Evolutionary conservation across 1,140 invertebrate species (phyloP), one percentile per base, ranked within the genome.

Genomic region (Papilio helenus): DNA sequence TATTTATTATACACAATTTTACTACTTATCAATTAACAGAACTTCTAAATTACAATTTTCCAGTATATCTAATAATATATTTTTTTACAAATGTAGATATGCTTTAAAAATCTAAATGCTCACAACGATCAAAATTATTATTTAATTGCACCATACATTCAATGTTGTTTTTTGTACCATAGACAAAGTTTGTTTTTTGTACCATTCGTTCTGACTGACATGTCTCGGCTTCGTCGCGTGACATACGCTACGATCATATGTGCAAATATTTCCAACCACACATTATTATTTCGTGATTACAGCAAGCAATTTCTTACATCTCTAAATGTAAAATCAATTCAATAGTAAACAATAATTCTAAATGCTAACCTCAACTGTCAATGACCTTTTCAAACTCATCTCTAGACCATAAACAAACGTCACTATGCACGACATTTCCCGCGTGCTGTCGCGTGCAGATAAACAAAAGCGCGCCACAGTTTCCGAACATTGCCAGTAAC

Each of bases 171-270:
- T 44, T 55, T 20, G 9, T 20, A n/a, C 18, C 51, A 61, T 61
- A 61, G 58, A 61, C 10, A 61, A 26, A 0, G 5, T 49, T n/a
- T 18, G 16, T 55, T 55, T 55, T 55, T 49, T 68, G 51, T 55
- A 55, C 34, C 78, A 81, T 77, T 73, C 39, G 73, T 79, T 77
- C 79, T 79, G 79, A 79, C 23, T 61, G 58, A 10, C 58, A 26
- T 9, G 58, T 61, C 23, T 61, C 23, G 79, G 78, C 74, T 61
- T 46, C 73, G 42, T 73, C 68, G 78, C 72, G 72, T 81, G 78
- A 74, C 76, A 80, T 83, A 77, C 80, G 82, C 81, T 83, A 85
- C 84, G 81, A 83, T 51, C 74, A 85, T 23, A 26, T 23, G 23
- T 14, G 58, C 58, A 61, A 61, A 61, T 61, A 61, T 61, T 23